Percentiles rank a stretch among this genome's conserved stretches.
These are phyloP conservation scores for Barypeithes pellucidus DNA, from an alignment of 2,888 invertebrate genomes.

Conservation along the genomic window DNA sequence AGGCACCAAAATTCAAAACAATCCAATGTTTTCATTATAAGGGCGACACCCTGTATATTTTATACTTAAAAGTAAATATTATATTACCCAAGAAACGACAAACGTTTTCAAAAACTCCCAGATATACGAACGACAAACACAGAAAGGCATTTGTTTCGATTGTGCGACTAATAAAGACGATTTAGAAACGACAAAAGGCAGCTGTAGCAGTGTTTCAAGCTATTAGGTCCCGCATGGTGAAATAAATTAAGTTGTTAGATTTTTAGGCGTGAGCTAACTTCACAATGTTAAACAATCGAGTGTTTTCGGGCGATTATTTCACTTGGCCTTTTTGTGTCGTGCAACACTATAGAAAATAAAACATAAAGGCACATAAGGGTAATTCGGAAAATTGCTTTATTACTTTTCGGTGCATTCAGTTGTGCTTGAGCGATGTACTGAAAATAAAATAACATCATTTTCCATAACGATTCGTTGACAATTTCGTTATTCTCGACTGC, in stretches of 20 bases:
- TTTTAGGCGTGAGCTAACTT: conserved; percentile 38
- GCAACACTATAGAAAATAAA: too few relatives aligned
- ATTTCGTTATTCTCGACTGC: too few relatives aligned
- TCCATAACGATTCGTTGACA: too few relatives aligned
- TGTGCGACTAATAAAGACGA: conserved; percentile 43
- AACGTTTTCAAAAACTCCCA: conserved; percentile 13
- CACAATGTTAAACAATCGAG: conserved; percentile 23
- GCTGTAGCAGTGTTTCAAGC: conserved; percentile 38
- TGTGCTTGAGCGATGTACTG: too few relatives aligned
- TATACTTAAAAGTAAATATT: too few relatives aligned
- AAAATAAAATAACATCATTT: too few relatives aligned
- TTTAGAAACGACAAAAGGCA: conserved; percentile 42
- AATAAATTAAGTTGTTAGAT: conserved; percentile 40
- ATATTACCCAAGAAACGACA: neutral
- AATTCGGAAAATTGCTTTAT: too few relatives aligned
- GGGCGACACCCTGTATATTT: too few relatives aligned
- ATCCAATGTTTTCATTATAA: neutral
- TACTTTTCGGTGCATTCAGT: too few relatives aligned
- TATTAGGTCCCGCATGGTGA: conserved; percentile 37
- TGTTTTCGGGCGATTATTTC: conserved; percentile 18
- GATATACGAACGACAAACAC: conserved; percentile 16
- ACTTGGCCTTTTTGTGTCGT: conserved; percentile 4
- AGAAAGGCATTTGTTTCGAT: conserved; percentile 42
- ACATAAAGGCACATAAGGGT: too few relatives aligned
- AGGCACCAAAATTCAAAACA: too few relatives aligned